These are phyloP conservation scores for Cantharis rustica DNA, from an alignment of 2,888 invertebrate genomes.

Conservation along the genomic window DNA sequence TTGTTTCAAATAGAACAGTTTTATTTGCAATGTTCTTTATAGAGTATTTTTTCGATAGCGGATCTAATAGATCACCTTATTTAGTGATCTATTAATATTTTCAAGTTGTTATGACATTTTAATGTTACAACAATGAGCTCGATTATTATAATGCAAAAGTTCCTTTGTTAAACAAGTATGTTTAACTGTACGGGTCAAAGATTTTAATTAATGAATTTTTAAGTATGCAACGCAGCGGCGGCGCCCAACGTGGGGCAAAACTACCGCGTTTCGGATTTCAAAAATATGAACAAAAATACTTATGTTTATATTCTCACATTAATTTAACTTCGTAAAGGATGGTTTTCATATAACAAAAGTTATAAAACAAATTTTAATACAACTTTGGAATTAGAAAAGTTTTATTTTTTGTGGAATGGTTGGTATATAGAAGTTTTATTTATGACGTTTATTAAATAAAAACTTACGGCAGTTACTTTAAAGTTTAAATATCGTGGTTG, in stretches of 20 bases:
- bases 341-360: neutral
- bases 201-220: neutral
- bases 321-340: neutral
- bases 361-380: neutral
- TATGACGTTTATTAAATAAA: constrained; percentile 34
- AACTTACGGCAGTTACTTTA: constrained; percentile 35
- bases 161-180: neutral
- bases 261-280: neutral
- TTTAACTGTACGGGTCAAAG: neutral
- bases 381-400: neutral
- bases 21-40: neutral
- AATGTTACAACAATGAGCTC: constrained; percentile 8
- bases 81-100: neutral
- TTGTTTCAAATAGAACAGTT: neutral
- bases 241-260: neutral
- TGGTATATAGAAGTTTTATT: constrained; percentile 27
- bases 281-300: neutral
- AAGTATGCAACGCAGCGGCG: neutral
- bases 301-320: neutral
- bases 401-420: constrained; percentile 1
- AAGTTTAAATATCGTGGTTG: constrained; percentile 35
- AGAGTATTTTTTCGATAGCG: neutral
- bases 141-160: constrained; percentile 10
- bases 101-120: constrained; percentile 7
- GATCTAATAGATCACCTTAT: neutral